Percentiles rank a stretch among this genome's conserved stretches.
phyloP scores from a whole-genome alignment of 1,140 invertebrate species.

The Paraescarpia echinospica region DNA sequence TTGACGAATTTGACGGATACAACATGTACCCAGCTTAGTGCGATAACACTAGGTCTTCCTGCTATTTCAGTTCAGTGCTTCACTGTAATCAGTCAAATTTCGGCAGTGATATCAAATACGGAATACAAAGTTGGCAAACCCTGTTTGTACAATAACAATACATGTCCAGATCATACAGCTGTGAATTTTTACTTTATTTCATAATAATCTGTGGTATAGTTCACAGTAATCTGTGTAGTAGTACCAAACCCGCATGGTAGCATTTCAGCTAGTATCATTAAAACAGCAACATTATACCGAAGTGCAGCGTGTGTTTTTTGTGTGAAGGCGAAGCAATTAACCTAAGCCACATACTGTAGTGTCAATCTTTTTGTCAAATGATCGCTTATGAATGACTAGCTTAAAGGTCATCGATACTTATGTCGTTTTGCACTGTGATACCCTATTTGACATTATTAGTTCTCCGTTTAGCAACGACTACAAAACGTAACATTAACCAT shows the following conservation, averaged over 20 bases:
- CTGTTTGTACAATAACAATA: too few relatives aligned
- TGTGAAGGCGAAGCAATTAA: neutral
- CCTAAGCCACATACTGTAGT: too few relatives aligned
- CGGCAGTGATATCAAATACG: too few relatives aligned
- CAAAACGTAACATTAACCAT: neutral
- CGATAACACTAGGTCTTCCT: neutral
- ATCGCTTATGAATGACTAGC: neutral
- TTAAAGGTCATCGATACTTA: neutral
- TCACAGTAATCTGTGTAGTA: too few relatives aligned
- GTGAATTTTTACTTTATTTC: too few relatives aligned
- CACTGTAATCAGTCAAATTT: too few relatives aligned
- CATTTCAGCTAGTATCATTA: neutral
- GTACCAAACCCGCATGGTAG: neutral
- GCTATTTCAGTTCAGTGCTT: too few relatives aligned
- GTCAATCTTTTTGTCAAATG: too few relatives aligned
- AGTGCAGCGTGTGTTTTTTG: neutral
- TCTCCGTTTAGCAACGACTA: neutral
- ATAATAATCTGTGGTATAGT: too few relatives aligned
- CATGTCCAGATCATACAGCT: too few relatives aligned
- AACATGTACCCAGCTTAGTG: neutral
- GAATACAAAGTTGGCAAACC: too few relatives aligned
- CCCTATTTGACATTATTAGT: neutral
- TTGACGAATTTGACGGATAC: neutral
- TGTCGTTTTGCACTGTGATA: neutral
- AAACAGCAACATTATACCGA: neutral